phyloP scores from a whole-genome alignment of 2,888 invertebrate species.

The Argyresthia goedartella region DNA sequence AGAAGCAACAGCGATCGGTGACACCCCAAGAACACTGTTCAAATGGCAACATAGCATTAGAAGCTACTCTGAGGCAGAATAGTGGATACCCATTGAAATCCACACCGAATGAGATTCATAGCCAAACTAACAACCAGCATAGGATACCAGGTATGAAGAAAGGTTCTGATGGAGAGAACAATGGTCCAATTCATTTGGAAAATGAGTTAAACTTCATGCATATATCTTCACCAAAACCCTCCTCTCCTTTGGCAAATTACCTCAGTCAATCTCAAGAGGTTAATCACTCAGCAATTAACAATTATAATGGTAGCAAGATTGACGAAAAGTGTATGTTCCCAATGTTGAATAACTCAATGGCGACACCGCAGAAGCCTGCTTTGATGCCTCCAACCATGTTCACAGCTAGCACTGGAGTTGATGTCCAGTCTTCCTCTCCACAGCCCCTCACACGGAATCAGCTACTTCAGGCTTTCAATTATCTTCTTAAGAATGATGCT shows the following conservation, averaged over 20 bases:
- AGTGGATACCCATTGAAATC: constrained; percentile 50
- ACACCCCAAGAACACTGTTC: constrained; percentile 74
- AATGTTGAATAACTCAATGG: constrained; percentile 33
- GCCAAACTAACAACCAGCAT: constrained; percentile 31
- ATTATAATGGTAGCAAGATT: constrained; percentile 38
- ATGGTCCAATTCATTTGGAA: constrained; percentile 57
- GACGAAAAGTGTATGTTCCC: constrained; percentile 42
- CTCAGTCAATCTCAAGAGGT: constrained; percentile 61
- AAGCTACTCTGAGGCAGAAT: constrained; percentile 38
- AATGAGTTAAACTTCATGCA: constrained; percentile 66
- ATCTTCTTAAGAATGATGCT: constrained; percentile 88
- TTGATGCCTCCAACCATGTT: constrained; percentile 92
- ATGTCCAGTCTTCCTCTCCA: constrained; percentile 46
- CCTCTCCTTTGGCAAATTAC: constrained; percentile 70
- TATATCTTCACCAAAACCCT: constrained; percentile 64
- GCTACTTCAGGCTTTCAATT: constrained; percentile 88
- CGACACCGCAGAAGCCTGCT: constrained; percentile 75
- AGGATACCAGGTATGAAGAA: constrained; percentile 47
- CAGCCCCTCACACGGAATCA: constrained; percentile 91
- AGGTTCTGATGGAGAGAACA: constrained; percentile 37
- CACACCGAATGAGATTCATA: constrained; percentile 46
- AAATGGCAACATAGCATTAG: constrained; percentile 45
- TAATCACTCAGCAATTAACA: constrained; percentile 34
- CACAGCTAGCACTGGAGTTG: constrained; percentile 69
- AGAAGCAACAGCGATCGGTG: constrained; percentile 84